Conservation (phyloP, 1,140 invertebrate genomes). For the Drosophila trapezifrons region DNA sequence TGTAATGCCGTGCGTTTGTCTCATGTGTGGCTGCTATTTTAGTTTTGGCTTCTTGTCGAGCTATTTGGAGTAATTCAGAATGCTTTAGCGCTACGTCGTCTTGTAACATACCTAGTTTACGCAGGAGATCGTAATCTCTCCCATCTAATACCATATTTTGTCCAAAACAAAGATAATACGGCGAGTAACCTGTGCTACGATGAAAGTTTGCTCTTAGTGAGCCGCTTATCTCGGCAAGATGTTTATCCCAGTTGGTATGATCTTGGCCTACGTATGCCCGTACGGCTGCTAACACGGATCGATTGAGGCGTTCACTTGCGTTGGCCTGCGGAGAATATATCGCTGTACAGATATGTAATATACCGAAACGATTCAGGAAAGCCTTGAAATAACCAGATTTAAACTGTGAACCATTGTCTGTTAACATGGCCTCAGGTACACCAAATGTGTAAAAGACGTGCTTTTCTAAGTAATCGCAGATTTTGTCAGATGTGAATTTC, state of each 20-base stretch:
- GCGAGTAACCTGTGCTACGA: not conserved
- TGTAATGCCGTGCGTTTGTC: not conserved
- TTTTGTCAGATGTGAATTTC: not conserved
- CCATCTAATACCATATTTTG: too few relatives aligned
- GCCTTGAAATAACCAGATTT: constrained; percentile 1
- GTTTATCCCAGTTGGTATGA: constrained; percentile 10
- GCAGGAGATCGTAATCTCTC: too few relatives aligned
- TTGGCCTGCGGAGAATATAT: constrained; percentile 9
- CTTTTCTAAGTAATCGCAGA: constrained; percentile 5
- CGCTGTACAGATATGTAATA: constrained; percentile 6
- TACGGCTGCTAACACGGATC: constrained; percentile 11
- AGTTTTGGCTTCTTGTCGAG: not conserved
- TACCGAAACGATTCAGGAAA: constrained; percentile 17
- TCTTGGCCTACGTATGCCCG: constrained; percentile 17
- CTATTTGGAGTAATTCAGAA: constrained; percentile 2
- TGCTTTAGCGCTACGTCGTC: not conserved
- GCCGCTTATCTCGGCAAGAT: constrained; percentile 13
- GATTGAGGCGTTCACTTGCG: constrained; percentile 20
- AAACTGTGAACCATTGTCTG: constrained; percentile 6
- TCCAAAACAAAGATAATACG: too few relatives aligned
- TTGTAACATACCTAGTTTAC: too few relatives aligned
- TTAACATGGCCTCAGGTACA: not conserved
- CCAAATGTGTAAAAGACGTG: constrained; percentile 1
- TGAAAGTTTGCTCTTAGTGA: constrained; percentile 5
- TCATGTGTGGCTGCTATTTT: not conserved